Conservation (phyloP, 1,140 invertebrate genomes). For the Zaprionus ornatus region DNA sequence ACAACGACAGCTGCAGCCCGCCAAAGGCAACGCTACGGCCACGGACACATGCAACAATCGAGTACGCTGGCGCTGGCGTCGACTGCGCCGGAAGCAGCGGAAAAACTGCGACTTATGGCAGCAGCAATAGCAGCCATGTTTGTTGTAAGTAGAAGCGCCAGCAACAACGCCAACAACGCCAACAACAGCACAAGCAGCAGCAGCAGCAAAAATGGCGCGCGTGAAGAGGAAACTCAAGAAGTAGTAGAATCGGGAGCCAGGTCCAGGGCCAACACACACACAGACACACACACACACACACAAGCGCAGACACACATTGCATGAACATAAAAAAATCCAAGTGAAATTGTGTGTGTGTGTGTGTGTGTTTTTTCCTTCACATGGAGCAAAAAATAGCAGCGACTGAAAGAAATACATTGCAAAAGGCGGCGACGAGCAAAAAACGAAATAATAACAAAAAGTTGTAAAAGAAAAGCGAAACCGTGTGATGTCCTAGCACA, state of each 20-base stretch:
- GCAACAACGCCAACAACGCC: slow-evolving; percentile 39
- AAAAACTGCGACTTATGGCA: slow-evolving; percentile 67
- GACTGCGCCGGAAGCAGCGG: slow-evolving; percentile 51
- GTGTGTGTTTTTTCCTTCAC: slow-evolving; percentile 47
- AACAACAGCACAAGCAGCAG: slow-evolving; percentile 20
- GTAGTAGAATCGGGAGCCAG: slow-evolving; percentile 62
- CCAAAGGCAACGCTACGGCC: slow-evolving; percentile 61
- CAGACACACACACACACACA: slow-evolving; percentile 32
- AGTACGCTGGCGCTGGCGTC: slow-evolving; percentile 26
- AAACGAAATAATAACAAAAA: slow-evolving; percentile 82
- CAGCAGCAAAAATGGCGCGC: slow-evolving; percentile 71
- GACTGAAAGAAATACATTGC: slow-evolving; percentile 80
- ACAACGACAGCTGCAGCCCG: slow-evolving; percentile 74
- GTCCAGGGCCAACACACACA: slow-evolving; percentile 39
- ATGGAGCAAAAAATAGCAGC: slow-evolving; percentile 77
- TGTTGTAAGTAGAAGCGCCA: slow-evolving; percentile 73
- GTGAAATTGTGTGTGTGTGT: slow-evolving; percentile 68
- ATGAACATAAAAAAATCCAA: slow-evolving; percentile 73
- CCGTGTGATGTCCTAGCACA: slow-evolving; percentile 76
- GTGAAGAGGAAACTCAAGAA: slow-evolving; percentile 78
- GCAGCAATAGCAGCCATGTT: slow-evolving; percentile 52
- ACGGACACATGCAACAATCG: slow-evolving; percentile 75
- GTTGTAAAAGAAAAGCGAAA: slow-evolving; percentile 82
- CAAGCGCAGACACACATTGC: slow-evolving; percentile 31
- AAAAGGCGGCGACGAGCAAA: slow-evolving; percentile 68